These are phyloP conservation scores for Clangula hyemalis DNA, from an alignment of 2,797 vertebrate genomes.

Conservation along the genomic window DNA sequence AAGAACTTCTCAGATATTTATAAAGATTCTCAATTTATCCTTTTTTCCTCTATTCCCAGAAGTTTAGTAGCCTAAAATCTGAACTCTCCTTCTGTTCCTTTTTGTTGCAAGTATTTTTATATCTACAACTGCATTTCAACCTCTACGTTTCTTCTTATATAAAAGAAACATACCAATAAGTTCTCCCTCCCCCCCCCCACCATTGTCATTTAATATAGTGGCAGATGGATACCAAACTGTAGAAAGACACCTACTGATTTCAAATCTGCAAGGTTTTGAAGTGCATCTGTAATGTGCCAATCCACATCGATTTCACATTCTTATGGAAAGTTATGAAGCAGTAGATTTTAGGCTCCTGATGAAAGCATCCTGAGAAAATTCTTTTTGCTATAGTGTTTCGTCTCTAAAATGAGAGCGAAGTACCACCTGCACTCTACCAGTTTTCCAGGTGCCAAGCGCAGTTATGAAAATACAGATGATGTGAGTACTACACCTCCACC, in stretches of 20 bases:
- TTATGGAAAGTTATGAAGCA: neutral
- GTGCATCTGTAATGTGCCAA: constrained; percentile 40
- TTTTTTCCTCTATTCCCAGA: neutral
- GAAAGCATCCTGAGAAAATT: neutral
- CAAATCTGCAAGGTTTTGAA: constrained; percentile 55
- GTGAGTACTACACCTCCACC: neutral
- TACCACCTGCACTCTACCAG: neutral
- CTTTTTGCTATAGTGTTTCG: neutral
- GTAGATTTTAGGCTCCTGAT: neutral
- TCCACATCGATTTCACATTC: neutral
- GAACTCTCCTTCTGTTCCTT: neutral
- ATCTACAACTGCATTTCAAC: neutral
- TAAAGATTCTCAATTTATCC: neutral
- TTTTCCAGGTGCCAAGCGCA: neutral
- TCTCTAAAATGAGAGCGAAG: neutral
- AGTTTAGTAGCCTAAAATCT: neutral
- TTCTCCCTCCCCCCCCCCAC: neutral
- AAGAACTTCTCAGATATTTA: neutral
- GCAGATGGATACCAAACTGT: constrained; percentile 54
- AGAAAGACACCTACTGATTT: constrained; percentile 43
- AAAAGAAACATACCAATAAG: neutral
- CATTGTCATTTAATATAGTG: constrained; percentile 6
- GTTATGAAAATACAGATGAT: neutral
- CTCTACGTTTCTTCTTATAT: neutral
- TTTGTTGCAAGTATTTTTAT: neutral